Conservation (phyloP, 2,888 invertebrate genomes). For the Linnaemya tessellans region DNA sequence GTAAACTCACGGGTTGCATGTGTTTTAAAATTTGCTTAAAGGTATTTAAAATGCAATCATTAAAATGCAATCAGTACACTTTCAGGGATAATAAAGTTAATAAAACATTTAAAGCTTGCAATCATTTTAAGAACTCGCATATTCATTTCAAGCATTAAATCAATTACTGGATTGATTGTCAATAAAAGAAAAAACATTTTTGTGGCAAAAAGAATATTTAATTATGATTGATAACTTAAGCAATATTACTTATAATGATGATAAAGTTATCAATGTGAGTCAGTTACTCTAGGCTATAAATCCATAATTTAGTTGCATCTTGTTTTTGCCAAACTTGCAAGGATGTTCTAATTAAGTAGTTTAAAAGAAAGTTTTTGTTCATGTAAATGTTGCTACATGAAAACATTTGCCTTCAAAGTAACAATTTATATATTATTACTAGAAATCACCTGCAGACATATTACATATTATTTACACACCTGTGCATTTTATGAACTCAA, state of each 20-base stretch:
- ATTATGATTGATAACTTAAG: too few relatives aligned
- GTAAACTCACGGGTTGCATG: background rate
- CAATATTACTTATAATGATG: too few relatives aligned
- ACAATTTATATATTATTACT: constrained; percentile 33
- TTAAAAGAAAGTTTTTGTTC: background rate
- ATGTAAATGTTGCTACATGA: background rate
- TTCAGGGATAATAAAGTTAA: background rate
- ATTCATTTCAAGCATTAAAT: too few relatives aligned
- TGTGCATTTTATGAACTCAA: constrained; percentile 58
- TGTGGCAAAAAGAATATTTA: too few relatives aligned
- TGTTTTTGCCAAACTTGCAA: background rate
- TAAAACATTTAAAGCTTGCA: background rate
- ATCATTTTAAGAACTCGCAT: background rate
- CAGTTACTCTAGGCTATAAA: background rate
- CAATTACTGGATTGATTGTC: background rate
- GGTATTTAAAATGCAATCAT: background rate
- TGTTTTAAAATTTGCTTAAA: constrained; percentile 16
- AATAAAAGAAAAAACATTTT: too few relatives aligned
- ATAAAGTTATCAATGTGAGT: background rate
- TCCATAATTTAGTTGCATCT: background rate
- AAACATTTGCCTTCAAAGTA: constrained; percentile 15
- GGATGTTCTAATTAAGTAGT: background rate
- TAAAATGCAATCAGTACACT: constrained; percentile 5
- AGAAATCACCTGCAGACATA: constrained; percentile 59
- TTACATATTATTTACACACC: constrained; percentile 64